These are phyloP conservation scores for Leucosticte australis DNA, from an alignment of 2,113 vertebrate genomes.

Conservation along the genomic window DNA sequence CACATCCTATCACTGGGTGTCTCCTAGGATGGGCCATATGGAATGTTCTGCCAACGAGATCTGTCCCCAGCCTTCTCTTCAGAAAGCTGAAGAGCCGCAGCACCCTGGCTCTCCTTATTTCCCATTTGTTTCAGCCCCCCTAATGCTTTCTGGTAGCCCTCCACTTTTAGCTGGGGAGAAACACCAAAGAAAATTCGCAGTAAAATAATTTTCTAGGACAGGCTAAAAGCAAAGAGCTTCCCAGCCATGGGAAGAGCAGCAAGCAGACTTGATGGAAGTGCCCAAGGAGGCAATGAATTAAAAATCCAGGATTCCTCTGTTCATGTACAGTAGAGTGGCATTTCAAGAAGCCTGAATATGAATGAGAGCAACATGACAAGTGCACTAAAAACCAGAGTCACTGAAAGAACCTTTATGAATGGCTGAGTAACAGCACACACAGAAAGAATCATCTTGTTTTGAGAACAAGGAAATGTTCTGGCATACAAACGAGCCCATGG, in stretches of 20 bases:
- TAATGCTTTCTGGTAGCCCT: background rate
- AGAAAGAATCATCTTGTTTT: background rate
- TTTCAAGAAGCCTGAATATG: background rate
- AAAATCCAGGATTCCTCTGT: background rate
- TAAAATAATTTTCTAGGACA: background rate
- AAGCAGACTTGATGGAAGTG: background rate
- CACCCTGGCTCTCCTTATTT: background rate
- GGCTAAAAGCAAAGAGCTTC: background rate
- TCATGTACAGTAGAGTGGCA: background rate
- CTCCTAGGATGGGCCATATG: fast-evolving
- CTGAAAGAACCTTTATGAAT: background rate
- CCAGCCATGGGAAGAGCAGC: background rate
- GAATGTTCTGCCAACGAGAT: fast-evolving
- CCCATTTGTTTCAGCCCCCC: background rate
- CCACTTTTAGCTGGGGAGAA: background rate
- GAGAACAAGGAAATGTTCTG: background rate
- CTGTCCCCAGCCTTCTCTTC: background rate
- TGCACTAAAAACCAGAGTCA: background rate
- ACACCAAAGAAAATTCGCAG: fast-evolving
- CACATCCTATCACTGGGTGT: too few relatives aligned
- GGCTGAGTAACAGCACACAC: background rate
- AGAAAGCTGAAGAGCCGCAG: background rate
- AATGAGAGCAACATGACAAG: background rate
- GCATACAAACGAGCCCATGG: background rate
- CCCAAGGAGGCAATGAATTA: background rate